A percentile compares a stretch with the other conserved stretches of the same genome.
phyloP scores from a whole-genome alignment of 2,888 invertebrate species.

The Tipula helvola region DNA sequence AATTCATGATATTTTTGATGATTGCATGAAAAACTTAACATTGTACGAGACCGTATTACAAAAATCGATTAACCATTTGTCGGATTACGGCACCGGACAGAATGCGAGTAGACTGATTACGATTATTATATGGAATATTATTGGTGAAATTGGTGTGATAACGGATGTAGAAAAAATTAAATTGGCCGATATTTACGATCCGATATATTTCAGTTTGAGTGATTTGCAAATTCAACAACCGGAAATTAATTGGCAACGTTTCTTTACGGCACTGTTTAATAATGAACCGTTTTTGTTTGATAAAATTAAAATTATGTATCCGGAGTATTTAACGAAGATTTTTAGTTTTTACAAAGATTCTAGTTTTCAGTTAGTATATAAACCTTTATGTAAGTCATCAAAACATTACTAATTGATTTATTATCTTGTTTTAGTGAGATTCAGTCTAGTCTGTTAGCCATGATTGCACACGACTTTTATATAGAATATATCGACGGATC shows the following conservation, averaged over 20 bases:
- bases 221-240: neutral
- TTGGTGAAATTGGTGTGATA: neutral
- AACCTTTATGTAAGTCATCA: neutral
- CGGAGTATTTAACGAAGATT: neutral
- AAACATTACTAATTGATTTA: neutral
- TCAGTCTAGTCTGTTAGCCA: neutral
- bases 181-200: neutral
- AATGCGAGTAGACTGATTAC: neutral
- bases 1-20: neutral
- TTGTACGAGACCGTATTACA: neutral
- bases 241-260: neutral
- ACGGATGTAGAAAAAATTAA: neutral
- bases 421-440: neutral
- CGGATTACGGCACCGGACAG: neutral
- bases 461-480: constrained; percentile 6
- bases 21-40: neutral
- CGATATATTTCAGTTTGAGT: neutral
- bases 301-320: neutral
- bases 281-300: neutral
- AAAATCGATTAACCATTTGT: neutral
- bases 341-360: neutral
- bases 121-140: neutral
- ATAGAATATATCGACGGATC: neutral
- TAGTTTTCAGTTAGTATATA: neutral
- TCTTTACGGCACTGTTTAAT: neutral